These are phyloP conservation scores for Plebejus argus DNA, from an alignment of 2,888 invertebrate species.

Conservation along the genomic window DNA sequence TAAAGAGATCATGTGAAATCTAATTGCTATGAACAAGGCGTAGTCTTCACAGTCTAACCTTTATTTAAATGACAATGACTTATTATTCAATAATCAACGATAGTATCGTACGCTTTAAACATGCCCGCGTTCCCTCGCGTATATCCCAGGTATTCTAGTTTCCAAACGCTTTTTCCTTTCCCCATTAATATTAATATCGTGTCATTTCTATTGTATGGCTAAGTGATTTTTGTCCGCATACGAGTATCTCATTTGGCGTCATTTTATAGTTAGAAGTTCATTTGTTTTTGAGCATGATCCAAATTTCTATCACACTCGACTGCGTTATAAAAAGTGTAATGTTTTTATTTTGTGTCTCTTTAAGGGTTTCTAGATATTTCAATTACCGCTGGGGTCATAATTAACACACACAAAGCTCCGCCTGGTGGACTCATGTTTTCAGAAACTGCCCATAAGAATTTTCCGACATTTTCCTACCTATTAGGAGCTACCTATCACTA, in stretches of 20 bases:
- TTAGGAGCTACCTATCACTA: too few relatives aligned
- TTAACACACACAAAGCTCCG: too few relatives aligned
- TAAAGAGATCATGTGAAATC: too few relatives aligned
- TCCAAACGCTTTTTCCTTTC: slow-evolving; percentile 10
- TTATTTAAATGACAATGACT: too few relatives aligned
- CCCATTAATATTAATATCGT: slow-evolving; percentile 25
- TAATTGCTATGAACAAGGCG: too few relatives aligned
- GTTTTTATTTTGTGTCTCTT: too few relatives aligned
- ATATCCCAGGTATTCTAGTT: slow-evolving; percentile 16
- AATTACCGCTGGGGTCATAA: too few relatives aligned
- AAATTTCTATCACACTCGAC: background rate
- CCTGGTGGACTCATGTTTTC: too few relatives aligned
- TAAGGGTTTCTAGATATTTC: too few relatives aligned
- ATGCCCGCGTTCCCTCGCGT: background rate
- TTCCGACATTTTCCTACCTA: too few relatives aligned
- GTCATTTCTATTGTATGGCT: slow-evolving; percentile 10
- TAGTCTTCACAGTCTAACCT: too few relatives aligned
- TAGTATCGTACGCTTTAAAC: background rate
- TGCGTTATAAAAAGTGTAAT: background rate
- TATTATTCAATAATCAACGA: background rate
- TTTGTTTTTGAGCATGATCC: background rate
- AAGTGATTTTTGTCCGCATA: slow-evolving; percentile 4
- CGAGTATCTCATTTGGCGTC: background rate
- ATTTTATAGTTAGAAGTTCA: background rate
- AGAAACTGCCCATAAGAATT: too few relatives aligned